Evolutionary conservation across 2,797 vertebrate species (phyloP).

Genomic region (Gambelia wislizenii): DNA sequence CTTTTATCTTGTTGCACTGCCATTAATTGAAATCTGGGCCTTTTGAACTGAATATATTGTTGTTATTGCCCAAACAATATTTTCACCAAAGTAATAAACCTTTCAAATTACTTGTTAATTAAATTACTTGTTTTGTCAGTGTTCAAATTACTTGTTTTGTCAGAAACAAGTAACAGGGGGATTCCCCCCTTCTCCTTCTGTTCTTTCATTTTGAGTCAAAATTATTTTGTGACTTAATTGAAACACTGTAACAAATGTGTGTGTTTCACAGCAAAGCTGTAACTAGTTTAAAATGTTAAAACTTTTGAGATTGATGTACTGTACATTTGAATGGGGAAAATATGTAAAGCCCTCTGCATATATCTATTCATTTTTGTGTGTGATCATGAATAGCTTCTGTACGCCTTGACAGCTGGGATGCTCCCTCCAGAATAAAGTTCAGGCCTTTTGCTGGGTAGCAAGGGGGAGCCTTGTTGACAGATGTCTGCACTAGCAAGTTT

Average conservation of each 20-base stretch:
- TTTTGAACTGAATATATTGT: too few relatives aligned
- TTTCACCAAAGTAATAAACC: too few relatives aligned
- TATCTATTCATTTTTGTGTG: conserved; percentile 59
- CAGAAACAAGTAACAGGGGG: background rate
- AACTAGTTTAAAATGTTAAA: conserved; percentile 55
- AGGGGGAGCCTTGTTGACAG: conserved; percentile 67
- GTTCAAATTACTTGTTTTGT: too few relatives aligned
- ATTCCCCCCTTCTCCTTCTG: background rate
- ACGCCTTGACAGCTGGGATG: conserved; percentile 67
- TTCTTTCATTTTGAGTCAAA: background rate
- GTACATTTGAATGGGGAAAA: conserved; percentile 53
- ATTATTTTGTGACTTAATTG: conserved; percentile 26
- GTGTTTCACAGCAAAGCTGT: conserved; percentile 1
- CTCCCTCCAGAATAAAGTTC: conserved; percentile 70
- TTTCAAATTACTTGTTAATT: too few relatives aligned
- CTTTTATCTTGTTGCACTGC: too few relatives aligned
- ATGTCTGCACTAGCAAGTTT: conserved; percentile 52
- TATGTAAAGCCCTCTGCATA: conserved; percentile 59
- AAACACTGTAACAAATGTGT: background rate
- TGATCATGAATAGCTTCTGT: conserved; percentile 58
- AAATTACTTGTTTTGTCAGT: too few relatives aligned
- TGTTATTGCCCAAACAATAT: too few relatives aligned
- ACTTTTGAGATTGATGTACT: conserved; percentile 50
- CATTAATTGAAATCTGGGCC: too few relatives aligned
- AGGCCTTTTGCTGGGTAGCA: conserved; percentile 62